These are phyloP conservation scores for Phyllopteryx taeniolatus DNA, from an alignment of 2,113 vertebrate species.

Conservation along the genomic window DNA sequence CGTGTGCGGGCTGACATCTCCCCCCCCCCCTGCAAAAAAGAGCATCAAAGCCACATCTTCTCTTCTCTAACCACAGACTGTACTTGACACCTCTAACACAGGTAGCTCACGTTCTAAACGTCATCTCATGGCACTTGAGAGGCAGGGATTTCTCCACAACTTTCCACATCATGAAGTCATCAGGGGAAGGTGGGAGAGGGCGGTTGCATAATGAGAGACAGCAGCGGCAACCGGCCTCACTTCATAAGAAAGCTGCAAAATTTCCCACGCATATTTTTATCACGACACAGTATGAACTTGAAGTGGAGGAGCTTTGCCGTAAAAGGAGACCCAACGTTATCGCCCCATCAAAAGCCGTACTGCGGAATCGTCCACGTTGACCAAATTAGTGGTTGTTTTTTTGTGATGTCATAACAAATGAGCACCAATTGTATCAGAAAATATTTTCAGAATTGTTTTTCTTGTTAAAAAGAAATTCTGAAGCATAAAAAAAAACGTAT, in stretches of 20 bases:
- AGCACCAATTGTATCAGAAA: too few relatives aligned
- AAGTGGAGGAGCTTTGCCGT: background rate
- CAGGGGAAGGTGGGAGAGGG: constrained; percentile 10
- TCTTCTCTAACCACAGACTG: constrained; percentile 18
- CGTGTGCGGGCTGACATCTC: constrained; percentile 24
- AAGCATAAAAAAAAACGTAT: too few relatives aligned
- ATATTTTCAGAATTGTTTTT: too few relatives aligned
- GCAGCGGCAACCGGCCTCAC: constrained; percentile 5
- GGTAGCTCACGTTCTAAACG: background rate
- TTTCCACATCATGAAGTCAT: constrained; percentile 55
- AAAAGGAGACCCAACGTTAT: too few relatives aligned
- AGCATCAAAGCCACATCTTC: constrained; percentile 46
- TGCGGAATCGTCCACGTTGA: too few relatives aligned
- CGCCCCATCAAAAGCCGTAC: too few relatives aligned
- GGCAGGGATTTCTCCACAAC: constrained; percentile 26
- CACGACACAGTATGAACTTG: background rate
- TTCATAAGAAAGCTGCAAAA: constrained; percentile 16
- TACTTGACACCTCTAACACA: constrained; percentile 6
- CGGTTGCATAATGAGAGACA: constrained; percentile 37
- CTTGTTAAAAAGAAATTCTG: too few relatives aligned
- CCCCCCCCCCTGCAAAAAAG: constrained; percentile 42
- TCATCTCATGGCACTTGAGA: constrained; percentile 18
- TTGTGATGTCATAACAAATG: too few relatives aligned
- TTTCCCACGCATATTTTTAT: constrained; percentile 8
- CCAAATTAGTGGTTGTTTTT: too few relatives aligned